These are phyloP conservation scores for Caenorhabditis sinica DNA, from an alignment of 2,888 invertebrate species.

Conservation along the genomic window DNA sequence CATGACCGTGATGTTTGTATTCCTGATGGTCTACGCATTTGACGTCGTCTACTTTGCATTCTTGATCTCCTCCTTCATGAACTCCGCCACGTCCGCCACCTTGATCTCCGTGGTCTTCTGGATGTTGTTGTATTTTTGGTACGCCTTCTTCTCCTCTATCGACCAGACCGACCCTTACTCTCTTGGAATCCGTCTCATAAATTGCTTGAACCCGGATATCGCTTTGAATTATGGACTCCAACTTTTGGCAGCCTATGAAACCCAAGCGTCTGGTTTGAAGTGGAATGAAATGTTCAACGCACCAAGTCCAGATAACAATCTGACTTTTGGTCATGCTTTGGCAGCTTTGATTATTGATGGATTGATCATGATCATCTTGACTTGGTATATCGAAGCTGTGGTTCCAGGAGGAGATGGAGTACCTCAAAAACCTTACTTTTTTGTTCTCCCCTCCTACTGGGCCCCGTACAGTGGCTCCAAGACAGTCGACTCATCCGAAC, in stretches of 20 bases:
- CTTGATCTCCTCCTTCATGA: slow-evolving; percentile 78
- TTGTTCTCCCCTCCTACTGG: slow-evolving; percentile 83
- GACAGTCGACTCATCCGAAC: slow-evolving; percentile 23
- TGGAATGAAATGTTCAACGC: slow-evolving; percentile 72
- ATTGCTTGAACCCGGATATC: slow-evolving; percentile 79
- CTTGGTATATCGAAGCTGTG: slow-evolving; percentile 92
- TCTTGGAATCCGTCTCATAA: slow-evolving; percentile 69
- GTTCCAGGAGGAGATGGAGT: slow-evolving; percentile 90
- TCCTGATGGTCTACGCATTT: slow-evolving; percentile 78
- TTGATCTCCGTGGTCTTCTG: slow-evolving; percentile 78
- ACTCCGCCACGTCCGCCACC: slow-evolving; percentile 79
- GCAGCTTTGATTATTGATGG: slow-evolving; percentile 77
- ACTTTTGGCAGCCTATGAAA: slow-evolving; percentile 78
- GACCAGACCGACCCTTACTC: slow-evolving; percentile 71
- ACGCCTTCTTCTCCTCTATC: slow-evolving; percentile 73
- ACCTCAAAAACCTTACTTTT: slow-evolving; percentile 89
- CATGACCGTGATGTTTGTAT: slow-evolving; percentile 76
- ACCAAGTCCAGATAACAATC: slow-evolving; percentile 74
- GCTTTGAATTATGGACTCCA: slow-evolving; percentile 75
- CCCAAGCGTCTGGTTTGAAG: slow-evolving; percentile 76
- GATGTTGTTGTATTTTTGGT: slow-evolving; percentile 81
- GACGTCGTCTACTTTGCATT: slow-evolving; percentile 78
- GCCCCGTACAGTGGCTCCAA: slow-evolving; percentile 70
- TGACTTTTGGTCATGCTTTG: slow-evolving; percentile 76
- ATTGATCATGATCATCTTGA: slow-evolving; percentile 88